Evolutionary conservation across 2,797 vertebrate genomes (phyloP), one percentile per base, ranked within the genome.

Genomic region (Leptatherina wallacei): DNA sequence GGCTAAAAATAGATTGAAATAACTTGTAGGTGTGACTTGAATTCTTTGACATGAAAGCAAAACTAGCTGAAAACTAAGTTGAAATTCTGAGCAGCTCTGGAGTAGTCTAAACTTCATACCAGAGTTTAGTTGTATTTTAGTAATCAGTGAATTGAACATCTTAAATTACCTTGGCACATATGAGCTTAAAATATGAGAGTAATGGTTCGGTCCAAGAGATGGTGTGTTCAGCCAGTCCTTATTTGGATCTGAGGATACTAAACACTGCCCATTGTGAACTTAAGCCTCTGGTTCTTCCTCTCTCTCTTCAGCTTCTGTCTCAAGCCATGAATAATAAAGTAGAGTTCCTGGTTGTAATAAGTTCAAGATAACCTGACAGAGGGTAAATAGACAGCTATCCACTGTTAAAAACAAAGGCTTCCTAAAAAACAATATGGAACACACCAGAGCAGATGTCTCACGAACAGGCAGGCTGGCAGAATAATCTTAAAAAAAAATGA

Each of bases 291-390:
- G 27, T 62, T 49, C 55, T 60, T 71, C 75, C 7, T 59, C 35
- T 52, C 64, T 73, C 49, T 56, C 69, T 33, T 75, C 65, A 56
- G 51, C 66, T 73, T 30, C 72, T 84, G 72, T 87, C 78, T 73
- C 64, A 54, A 8, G 47, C 71, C 24, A 55, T 84, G 61, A 89
- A 88, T 88, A 83, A 90, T 81, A 58, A 60, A 78, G 65, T 42
- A 27, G 2, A 57, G 68, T 72, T 86, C 57, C 75, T 73, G 77
- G 55, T 52, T 27, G 55, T 29, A 47, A 72, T 64, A 71, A 75
- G 73, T 75, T 65, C 59, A 52, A 75, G 75, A 84, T 83, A 81
- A 81, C 65, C 51, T 24, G 6, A 32, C 60, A 54, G 51, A 71
- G 63, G 73, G 74, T 57, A 63, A 77, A 85, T 14, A 85, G 24